Conservation (phyloP, 2,797 vertebrate species). For the Neosilurus hyrtlii region DNA sequence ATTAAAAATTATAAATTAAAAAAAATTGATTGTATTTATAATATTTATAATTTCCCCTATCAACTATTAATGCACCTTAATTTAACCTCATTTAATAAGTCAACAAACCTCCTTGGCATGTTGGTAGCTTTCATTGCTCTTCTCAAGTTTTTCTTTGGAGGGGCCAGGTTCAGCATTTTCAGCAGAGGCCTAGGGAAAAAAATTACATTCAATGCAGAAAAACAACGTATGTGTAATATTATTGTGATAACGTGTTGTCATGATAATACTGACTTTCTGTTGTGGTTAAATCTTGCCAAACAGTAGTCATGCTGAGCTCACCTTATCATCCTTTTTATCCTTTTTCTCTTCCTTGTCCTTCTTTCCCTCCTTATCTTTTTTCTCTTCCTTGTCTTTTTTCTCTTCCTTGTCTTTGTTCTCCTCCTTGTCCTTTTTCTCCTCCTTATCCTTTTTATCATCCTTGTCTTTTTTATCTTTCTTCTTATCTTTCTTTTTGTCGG, state of each 20-base stretch:
- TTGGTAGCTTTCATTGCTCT: conserved; percentile 93
- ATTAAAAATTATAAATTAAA: not conserved
- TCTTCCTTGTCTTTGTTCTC: not conserved
- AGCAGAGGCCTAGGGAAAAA: conserved; percentile 54
- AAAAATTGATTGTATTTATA: not conserved
- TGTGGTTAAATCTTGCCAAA: not conserved
- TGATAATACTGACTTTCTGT: not conserved
- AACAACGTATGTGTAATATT: not conserved
- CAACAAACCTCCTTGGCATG: conserved; percentile 85
- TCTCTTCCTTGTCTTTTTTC: conserved; percentile 1
- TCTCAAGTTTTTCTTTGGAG: conserved; percentile 76
- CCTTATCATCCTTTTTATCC: conserved; percentile 57
- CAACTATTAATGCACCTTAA: not conserved
- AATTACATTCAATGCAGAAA: not conserved
- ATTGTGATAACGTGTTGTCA: not conserved
- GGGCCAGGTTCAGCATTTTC: conserved; percentile 53
- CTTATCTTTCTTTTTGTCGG: conserved; percentile 75
- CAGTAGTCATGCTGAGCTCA: not conserved
- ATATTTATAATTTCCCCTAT: not conserved
- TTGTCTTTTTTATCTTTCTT: conserved; percentile 75
- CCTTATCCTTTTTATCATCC: conserved; percentile 71
- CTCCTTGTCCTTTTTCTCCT: not conserved
- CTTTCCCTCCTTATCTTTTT: not conserved
- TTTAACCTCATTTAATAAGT: not conserved
- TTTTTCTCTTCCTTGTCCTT: conserved; percentile 52